Evolutionary conservation across 2,888 invertebrate species (phyloP).

Genomic region (Oligia latruncula): DNA sequence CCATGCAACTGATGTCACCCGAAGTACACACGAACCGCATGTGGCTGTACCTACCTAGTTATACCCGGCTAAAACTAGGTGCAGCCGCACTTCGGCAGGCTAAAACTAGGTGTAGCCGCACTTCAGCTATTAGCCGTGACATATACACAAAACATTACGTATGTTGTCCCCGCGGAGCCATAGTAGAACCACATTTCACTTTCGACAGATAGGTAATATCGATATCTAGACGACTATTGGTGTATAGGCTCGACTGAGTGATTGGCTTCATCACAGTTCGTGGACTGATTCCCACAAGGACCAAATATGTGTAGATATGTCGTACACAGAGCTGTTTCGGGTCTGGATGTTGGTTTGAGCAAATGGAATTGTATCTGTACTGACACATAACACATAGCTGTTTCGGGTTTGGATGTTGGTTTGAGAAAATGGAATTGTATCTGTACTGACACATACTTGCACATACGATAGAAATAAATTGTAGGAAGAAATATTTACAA

Average conservation of each 20-base stretch:
- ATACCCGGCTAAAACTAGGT: too few species aligned
- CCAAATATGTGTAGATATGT: not conserved
- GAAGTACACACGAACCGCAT: too few species aligned
- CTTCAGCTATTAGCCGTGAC: too few species aligned
- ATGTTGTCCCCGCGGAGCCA: too few species aligned
- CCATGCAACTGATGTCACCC: too few species aligned
- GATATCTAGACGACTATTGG: not conserved
- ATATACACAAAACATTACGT: not conserved
- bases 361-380: not conserved
- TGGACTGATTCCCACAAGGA: constrained; percentile 1
- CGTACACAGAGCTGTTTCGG: not conserved
- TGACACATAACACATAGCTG: too few species aligned
- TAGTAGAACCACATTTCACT: not conserved
- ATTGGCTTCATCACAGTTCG: constrained; percentile 17
- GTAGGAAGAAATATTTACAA: too few species aligned
- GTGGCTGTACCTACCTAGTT: too few species aligned
- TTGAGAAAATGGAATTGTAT: not conserved
- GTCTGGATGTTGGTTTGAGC: not conserved
- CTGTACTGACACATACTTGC: not conserved
- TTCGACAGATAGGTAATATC: not conserved
- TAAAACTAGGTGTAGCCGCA: too few species aligned
- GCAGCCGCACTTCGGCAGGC: too few species aligned
- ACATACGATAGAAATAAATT: not conserved
- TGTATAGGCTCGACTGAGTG: constrained; percentile 11
- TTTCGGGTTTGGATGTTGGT: not conserved